phyloP scores from a whole-genome alignment of 2,888 invertebrate species.

The Augiades crinisus region DNA sequence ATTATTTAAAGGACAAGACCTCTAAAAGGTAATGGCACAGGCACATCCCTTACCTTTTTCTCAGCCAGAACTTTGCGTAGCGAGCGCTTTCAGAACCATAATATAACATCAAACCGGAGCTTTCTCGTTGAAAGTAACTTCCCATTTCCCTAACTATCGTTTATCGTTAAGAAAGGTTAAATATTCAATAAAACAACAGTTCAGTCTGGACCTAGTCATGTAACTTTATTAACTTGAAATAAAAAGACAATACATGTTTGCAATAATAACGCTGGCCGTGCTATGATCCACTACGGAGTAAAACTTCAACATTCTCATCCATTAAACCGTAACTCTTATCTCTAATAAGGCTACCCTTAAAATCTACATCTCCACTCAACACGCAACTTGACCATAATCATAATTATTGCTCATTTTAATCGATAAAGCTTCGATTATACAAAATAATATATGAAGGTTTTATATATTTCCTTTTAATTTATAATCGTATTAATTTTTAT shows the following conservation, averaged over 20 bases:
- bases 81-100: too few relatives aligned
- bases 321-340: conserved; percentile 64
- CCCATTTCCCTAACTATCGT: too few relatives aligned
- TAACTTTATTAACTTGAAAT: conserved; percentile 74
- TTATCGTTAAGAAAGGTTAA: conserved; percentile 5
- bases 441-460: too few relatives aligned
- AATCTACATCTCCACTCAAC: conserved; percentile 59
- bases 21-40: too few relatives aligned
- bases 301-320: conserved; percentile 64
- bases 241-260: conserved; percentile 69
- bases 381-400: conserved; percentile 46
- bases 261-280: conserved; percentile 73
- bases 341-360: conserved; percentile 80
- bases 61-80: too few relatives aligned
- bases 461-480: too few relatives aligned
- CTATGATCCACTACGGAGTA: conserved; percentile 63
- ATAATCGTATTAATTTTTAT: too few relatives aligned
- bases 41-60: too few relatives aligned
- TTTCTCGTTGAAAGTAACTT: too few relatives aligned
- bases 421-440: conserved; percentile 18
- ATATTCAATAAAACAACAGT: conserved; percentile 34
- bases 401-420: conserved; percentile 50
- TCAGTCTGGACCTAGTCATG: conserved; percentile 42
- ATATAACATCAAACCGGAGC: too few relatives aligned
- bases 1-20: too few relatives aligned